These are phyloP conservation scores for Gymnogyps californianus DNA, from an alignment of 2,113 vertebrate genomes.

Conservation along the genomic window DNA sequence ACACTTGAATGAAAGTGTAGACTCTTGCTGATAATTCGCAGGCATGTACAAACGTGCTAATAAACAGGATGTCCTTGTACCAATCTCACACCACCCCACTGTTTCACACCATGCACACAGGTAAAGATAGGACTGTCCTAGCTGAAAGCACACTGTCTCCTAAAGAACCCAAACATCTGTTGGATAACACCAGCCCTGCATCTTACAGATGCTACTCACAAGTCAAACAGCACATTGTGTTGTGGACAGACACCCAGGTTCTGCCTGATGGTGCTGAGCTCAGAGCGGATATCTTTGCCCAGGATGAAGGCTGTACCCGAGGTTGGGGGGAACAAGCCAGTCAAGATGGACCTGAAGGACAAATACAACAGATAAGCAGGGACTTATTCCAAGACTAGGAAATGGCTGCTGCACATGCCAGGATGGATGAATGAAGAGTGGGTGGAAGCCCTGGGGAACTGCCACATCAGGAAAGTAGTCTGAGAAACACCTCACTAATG, in stretches of 20 bases:
- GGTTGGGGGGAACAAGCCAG: constrained; percentile 93
- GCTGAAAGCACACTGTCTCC: background rate
- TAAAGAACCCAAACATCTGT: fast-evolving
- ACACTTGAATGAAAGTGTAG: background rate
- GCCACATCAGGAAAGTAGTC: background rate
- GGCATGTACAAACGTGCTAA: fast-evolving
- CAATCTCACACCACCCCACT: background rate
- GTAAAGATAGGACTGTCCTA: background rate
- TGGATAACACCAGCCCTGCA: background rate
- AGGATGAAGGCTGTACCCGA: constrained; percentile 95
- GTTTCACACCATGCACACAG: background rate
- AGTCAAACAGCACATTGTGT: constrained; percentile 95
- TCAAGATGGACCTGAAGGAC: constrained; percentile 90
- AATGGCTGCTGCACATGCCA: background rate
- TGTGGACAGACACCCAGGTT: constrained; percentile 96
- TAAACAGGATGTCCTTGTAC: background rate
- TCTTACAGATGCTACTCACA: constrained; percentile 77
- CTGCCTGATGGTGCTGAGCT: constrained; percentile 88
- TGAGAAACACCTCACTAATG: background rate
- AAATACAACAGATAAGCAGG: background rate
- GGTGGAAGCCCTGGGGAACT: background rate
- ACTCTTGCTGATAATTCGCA: background rate
- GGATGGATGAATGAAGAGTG: background rate
- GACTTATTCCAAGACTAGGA: background rate
- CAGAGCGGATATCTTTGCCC: constrained; percentile 90